Evolutionary conservation across 1,140 invertebrate species (phyloP).

Genomic region (Drosophila prosaltans): DNA sequence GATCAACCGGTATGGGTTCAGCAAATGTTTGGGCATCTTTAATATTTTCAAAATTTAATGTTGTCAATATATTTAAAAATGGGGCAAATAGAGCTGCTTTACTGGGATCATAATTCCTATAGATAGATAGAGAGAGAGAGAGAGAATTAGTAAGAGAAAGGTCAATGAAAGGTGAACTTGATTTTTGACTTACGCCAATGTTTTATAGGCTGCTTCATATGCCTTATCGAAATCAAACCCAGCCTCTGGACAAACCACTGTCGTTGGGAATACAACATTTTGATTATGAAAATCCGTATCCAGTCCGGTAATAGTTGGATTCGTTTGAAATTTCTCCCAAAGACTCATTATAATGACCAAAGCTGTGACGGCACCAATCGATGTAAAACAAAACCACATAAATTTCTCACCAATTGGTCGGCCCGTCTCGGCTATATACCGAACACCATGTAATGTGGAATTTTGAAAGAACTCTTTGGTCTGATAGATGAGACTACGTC

Average conservation of each 20-base stretch:
- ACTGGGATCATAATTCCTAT: slow-evolving; percentile 60
- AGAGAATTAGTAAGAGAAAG: background rate
- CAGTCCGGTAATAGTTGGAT: slow-evolving; percentile 90
- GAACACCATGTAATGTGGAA: slow-evolving; percentile 88
- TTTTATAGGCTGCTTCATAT: slow-evolving; percentile 61
- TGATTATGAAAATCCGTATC: slow-evolving; percentile 90
- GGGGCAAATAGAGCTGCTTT: slow-evolving; percentile 55
- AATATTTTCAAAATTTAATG: slow-evolving; percentile 78
- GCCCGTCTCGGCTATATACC: slow-evolving; percentile 88
- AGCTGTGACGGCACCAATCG: slow-evolving; percentile 86
- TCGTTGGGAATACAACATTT: slow-evolving; percentile 88
- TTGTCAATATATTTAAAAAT: slow-evolving; percentile 78
- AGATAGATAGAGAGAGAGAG: no score
- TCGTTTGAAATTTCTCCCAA: slow-evolving; percentile 91
- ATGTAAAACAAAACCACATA: slow-evolving; percentile 89
- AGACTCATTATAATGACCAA: slow-evolving; percentile 88
- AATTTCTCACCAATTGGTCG: slow-evolving; percentile 89
- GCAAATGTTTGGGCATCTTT: slow-evolving; percentile 55
- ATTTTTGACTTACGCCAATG: slow-evolving; percentile 60
- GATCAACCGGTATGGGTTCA: slow-evolving; percentile 40
- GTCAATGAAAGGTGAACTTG: background rate
- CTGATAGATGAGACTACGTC: slow-evolving; percentile 86
- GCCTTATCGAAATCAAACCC: slow-evolving; percentile 82
- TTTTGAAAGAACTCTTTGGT: slow-evolving; percentile 88
- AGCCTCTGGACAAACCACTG: slow-evolving; percentile 86